Conservation (phyloP, 2,888 invertebrate species). For the Chrysodeixis includens region DNA sequence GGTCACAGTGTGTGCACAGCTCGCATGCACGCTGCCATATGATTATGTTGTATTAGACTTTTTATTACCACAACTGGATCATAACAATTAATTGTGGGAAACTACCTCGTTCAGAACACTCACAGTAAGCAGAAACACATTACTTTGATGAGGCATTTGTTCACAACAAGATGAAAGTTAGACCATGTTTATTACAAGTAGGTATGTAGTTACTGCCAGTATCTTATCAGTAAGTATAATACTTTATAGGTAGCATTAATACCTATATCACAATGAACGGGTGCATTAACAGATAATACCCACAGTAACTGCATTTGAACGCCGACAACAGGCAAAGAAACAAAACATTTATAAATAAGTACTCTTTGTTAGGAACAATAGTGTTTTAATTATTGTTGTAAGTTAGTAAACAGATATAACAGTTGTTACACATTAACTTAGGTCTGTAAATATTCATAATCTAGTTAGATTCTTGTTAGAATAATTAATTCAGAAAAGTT, state of each 20-base stretch:
- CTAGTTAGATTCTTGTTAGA: not conserved
- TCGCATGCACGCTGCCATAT: slow-evolving; percentile 20
- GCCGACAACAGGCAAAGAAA: not conserved
- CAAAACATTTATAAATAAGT: not conserved
- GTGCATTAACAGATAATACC: not conserved
- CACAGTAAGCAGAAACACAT: slow-evolving; percentile 9
- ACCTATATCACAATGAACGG: not conserved
- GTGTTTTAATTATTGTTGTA: not conserved
- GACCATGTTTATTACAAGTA: not conserved
- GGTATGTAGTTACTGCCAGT: not conserved
- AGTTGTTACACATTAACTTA: not conserved
- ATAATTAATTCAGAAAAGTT: not conserved
- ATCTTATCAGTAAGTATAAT: not conserved
- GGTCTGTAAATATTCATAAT: not conserved
- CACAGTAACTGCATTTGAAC: not conserved
- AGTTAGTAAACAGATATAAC: not conserved
- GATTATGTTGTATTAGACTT: slow-evolving; percentile 29
- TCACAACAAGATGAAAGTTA: not conserved
- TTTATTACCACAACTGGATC: slow-evolving; percentile 26
- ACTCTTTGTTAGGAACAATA: slow-evolving; percentile 1
- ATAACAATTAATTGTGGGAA: slow-evolving; percentile 33
- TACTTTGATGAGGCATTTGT: slow-evolving; percentile 2
- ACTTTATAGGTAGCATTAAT: not conserved
- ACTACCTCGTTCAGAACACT: slow-evolving; percentile 18
- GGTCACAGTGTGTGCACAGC: slow-evolving; percentile 17